Conservation (phyloP, 2,797 vertebrate species). For the Cossypha niveicapilla region DNA sequence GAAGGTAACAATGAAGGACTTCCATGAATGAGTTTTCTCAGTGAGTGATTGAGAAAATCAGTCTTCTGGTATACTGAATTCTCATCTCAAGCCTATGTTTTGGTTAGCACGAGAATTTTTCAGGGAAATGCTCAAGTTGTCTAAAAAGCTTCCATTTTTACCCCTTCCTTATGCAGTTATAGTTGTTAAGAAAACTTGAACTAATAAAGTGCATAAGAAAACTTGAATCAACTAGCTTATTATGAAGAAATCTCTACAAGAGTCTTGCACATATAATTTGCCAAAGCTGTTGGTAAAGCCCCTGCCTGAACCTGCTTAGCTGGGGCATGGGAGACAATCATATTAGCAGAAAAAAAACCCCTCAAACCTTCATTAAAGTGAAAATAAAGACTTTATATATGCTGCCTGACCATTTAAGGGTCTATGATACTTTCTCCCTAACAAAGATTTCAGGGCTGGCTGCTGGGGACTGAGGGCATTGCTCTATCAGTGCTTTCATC, state of each 20-base stretch:
- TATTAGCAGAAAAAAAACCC: not conserved
- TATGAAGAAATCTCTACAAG: not conserved
- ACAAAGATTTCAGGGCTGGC: not conserved
- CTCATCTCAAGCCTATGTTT: not conserved
- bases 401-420: not conserved
- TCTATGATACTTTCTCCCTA: not conserved
- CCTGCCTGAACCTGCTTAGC: rapidly evolving
- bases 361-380: not conserved
- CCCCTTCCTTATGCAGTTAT: not conserved
- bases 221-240: not conserved
- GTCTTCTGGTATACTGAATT: not conserved
- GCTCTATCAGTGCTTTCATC: not conserved
- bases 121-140: not conserved
- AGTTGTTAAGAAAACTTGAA: not conserved
- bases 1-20: not conserved
- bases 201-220: not conserved
- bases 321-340: not conserved
- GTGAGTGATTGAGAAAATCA: not conserved
- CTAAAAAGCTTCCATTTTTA: not conserved
- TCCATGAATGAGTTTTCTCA: not conserved
- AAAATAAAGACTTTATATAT: not conserved
- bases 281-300: not conserved
- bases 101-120: not conserved
- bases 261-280: not conserved
- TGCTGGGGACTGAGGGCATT: not conserved